These are phyloP conservation scores for Cristatella mucedo DNA, from an alignment of 2,888 invertebrate species.

Conservation along the genomic window DNA sequence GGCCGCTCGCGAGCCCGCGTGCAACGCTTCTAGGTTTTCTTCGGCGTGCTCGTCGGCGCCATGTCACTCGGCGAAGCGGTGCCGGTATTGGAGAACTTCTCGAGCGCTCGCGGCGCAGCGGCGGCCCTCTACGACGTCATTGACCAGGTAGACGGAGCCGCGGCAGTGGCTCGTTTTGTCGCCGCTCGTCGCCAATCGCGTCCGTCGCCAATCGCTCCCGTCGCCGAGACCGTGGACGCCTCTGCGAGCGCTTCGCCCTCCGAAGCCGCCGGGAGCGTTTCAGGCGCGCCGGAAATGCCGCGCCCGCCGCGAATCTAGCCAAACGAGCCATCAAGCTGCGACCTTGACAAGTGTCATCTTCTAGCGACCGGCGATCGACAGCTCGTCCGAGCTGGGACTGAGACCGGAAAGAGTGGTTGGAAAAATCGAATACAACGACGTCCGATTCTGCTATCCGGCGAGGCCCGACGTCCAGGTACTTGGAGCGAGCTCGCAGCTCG, in stretches of 20 bases:
- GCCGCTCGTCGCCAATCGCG: no score
- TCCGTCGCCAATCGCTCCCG: no score
- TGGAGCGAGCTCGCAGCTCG: not conserved
- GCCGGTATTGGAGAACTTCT: slow-evolving; percentile 63
- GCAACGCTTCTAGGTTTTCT: slow-evolving; percentile 34
- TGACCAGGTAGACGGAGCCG: slow-evolving; percentile 36
- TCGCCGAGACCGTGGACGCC: no score
- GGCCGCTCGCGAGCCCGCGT: no score
- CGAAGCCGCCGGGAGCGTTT: no score
- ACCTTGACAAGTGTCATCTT: slow-evolving; percentile 1
- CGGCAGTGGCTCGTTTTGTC: no score
- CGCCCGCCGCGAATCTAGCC: no score
- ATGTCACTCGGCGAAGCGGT: slow-evolving; percentile 56
- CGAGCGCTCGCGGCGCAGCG: slow-evolving; percentile 61
- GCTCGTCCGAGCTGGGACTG: slow-evolving; percentile 35
- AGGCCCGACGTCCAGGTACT: slow-evolving; percentile 33
- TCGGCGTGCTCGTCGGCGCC: slow-evolving; percentile 39
- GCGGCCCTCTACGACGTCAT: slow-evolving; percentile 42
- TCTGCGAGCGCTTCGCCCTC: no score
- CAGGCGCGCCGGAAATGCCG: no score
- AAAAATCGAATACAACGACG: slow-evolving; percentile 31
- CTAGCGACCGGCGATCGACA: slow-evolving; percentile 41
- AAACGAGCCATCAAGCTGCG: no score
- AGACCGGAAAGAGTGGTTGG: slow-evolving; percentile 34
- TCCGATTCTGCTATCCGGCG: slow-evolving; percentile 40